These are phyloP conservation scores for Macrosteles quadrilineatus DNA, from an alignment of 1,140 invertebrate species.

Conservation along the genomic window DNA sequence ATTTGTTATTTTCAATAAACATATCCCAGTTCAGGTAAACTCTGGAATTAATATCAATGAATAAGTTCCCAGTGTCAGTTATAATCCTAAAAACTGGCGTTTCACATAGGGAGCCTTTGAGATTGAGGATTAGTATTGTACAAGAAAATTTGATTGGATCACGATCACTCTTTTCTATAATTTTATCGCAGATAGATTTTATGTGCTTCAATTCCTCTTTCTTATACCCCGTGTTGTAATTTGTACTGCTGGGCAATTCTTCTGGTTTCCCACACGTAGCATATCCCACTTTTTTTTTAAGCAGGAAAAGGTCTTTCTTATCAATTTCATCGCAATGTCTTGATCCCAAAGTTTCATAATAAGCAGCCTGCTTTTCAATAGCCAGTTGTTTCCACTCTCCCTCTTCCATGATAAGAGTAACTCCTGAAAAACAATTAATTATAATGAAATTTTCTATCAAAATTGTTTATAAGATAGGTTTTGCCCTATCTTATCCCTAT, in stretches of 20 bases:
- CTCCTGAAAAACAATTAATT: too few species aligned
- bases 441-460: too few species aligned
- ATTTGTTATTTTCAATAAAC: slow-evolving; percentile 16
- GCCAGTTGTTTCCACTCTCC: slow-evolving; percentile 1
- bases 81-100: slow-evolving; percentile 18
- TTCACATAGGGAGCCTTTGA: background rate
- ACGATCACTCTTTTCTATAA: slow-evolving; percentile 15
- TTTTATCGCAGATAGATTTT: slow-evolving; percentile 11
- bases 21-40: background rate
- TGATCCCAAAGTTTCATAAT: slow-evolving; percentile 3
- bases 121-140: slow-evolving; percentile 1
- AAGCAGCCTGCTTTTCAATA: background rate
- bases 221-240: slow-evolving; percentile 14
- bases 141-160: slow-evolving; percentile 14
- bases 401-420: background rate
- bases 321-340: slow-evolving; percentile 17
- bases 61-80: background rate
- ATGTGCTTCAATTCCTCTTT: background rate
- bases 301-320: slow-evolving; percentile 3
- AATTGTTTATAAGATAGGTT: too few species aligned
- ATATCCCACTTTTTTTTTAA: slow-evolving; percentile 26
- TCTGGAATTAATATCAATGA: slow-evolving; percentile 8
- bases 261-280: slow-evolving; percentile 15
- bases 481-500: too few species aligned
- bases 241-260: slow-evolving; percentile 1